Conservation (phyloP, 2,797 vertebrate species). For the Onychomys torridus region DNA sequence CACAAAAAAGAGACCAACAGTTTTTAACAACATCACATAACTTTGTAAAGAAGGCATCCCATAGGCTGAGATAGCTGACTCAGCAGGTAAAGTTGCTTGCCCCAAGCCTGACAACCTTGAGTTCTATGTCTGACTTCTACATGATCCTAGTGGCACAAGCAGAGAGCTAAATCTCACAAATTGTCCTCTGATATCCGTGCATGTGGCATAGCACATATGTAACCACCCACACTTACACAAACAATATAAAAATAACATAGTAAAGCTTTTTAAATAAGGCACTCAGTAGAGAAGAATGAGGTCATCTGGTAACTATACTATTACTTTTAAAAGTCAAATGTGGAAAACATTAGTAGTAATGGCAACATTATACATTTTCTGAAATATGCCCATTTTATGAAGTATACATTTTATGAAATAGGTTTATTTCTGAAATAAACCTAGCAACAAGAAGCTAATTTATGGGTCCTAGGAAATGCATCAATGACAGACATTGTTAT, state of each 20-base stretch:
- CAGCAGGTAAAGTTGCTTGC: background rate
- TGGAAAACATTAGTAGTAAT: slow-evolving; percentile 21
- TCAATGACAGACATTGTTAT: background rate
- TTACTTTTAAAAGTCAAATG: slow-evolving; percentile 34
- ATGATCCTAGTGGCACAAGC: background rate
- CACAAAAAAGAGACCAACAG: slow-evolving; percentile 30
- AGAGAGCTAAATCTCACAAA: background rate
- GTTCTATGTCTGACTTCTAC: background rate
- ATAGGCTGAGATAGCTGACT: background rate
- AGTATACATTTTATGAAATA: background rate
- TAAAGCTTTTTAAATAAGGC: slow-evolving; percentile 15
- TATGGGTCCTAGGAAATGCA: background rate
- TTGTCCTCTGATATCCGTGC: background rate
- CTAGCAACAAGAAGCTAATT: background rate
- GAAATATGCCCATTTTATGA: background rate
- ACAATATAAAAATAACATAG: background rate
- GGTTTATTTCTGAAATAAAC: slow-evolving; percentile 10
- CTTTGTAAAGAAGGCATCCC: slow-evolving; percentile 30
- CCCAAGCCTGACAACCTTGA: background rate
- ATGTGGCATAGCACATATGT: background rate
- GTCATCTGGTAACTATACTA: background rate
- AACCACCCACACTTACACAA: background rate
- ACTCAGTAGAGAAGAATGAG: slow-evolving; percentile 5
- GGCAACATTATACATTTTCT: slow-evolving; percentile 1
- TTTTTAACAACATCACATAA: slow-evolving; percentile 38